These are phyloP conservation scores for Lordiphosa andalusiaca DNA, from an alignment of 2,888 invertebrate genomes.

Conservation along the genomic window DNA sequence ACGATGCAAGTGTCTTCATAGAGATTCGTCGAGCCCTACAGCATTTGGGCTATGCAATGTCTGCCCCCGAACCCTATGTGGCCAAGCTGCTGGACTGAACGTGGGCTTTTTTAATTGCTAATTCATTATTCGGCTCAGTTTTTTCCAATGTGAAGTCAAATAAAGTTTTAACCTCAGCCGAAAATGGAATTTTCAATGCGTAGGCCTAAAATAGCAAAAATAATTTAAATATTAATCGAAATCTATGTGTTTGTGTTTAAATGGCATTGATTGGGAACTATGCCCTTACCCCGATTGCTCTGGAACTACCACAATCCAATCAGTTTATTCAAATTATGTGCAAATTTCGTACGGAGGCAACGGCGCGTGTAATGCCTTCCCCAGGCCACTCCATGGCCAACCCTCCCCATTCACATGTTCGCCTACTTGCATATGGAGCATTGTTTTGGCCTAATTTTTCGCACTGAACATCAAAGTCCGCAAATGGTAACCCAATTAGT, in stretches of 20 bases:
- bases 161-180: constrained; percentile 35
- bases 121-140: constrained; percentile 8
- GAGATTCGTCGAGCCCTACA: constrained; percentile 89
- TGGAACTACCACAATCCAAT: constrained; percentile 63
- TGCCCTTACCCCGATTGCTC: constrained; percentile 15
- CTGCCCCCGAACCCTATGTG: constrained; percentile 84
- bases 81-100: constrained; percentile 60
- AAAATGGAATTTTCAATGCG: constrained; percentile 6
- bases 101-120: background rate
- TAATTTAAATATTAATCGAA: constrained; percentile 65
- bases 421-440: constrained; percentile 24
- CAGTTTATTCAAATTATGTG: constrained; percentile 78
- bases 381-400: background rate
- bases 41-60: constrained; percentile 87
- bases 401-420: background rate
- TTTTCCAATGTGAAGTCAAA: constrained; percentile 18
- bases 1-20: constrained; percentile 90
- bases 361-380: constrained; percentile 12
- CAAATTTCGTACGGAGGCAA: constrained; percentile 56
- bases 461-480: constrained; percentile 52
- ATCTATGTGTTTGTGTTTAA: constrained; percentile 2
- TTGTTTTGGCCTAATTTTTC: constrained; percentile 29
- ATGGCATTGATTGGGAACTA: constrained; percentile 20
- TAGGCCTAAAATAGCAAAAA: constrained; percentile 36
- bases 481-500: constrained; percentile 52